Percentiles rank a stretch among this genome's conserved stretches.
These are phyloP conservation scores for Prochilodus magdalenae DNA, from an alignment of 2,113 vertebrate genomes.

Conservation along the genomic window DNA sequence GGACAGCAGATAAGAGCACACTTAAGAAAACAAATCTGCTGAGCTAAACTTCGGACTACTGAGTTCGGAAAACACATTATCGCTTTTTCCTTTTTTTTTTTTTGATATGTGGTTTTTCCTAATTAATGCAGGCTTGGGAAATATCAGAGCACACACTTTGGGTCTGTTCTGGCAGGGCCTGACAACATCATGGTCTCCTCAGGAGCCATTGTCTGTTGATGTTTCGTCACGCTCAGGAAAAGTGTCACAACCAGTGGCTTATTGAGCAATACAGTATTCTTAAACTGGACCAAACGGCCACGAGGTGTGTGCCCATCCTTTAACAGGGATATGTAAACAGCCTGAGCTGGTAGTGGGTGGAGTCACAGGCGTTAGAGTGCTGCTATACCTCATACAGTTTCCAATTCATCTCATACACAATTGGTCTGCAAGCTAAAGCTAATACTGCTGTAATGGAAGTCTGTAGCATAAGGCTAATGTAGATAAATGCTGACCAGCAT, in stretches of 20 bases:
- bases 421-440: no score
- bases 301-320: background rate
- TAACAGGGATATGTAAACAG: background rate
- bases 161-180: background rate
- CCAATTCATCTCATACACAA: no score
- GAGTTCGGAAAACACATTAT: conserved; percentile 8
- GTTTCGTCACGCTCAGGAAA: background rate
- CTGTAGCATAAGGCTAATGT: no score
- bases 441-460: no score
- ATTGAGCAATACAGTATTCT: background rate
- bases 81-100: no score
- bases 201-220: background rate
- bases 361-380: no score
- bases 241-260: background rate
- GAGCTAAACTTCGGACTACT: conserved; percentile 7
- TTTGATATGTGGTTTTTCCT: background rate
- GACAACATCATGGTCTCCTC: background rate
- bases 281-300: no score
- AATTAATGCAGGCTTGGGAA: background rate
- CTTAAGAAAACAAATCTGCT: conserved; percentile 43
- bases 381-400: no score
- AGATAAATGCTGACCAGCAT: no score
- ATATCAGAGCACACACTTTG: background rate
- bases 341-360: no score
- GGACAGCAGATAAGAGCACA: conserved; percentile 30